Conservation (phyloP, 2,888 invertebrate genomes). For the Polydrusus cervinus region DNA sequence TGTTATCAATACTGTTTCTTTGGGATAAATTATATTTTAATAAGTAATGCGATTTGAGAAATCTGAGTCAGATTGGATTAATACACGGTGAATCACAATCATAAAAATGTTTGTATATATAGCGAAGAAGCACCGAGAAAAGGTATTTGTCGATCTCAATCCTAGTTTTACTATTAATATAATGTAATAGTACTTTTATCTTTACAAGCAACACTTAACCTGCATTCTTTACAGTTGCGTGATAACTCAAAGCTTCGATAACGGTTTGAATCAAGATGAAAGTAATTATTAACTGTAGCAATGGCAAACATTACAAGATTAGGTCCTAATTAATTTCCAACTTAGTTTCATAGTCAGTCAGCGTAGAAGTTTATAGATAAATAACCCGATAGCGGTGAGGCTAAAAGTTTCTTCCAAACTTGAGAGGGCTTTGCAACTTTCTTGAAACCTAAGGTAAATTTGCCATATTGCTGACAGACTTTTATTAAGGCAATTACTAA, state of each 20-base stretch:
- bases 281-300: not conserved
- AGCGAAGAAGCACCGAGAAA: too few species aligned
- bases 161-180: too few species aligned
- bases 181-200: too few species aligned
- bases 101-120: too few species aligned
- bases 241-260: not conserved
- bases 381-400: conserved; percentile 8
- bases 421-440: conserved; percentile 8
- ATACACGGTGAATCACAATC: too few species aligned
- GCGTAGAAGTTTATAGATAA: conserved; percentile 14
- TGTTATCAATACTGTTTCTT: too few species aligned
- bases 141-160: too few species aligned
- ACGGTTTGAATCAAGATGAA: not conserved
- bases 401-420: conserved; percentile 5
- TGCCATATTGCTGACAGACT: not conserved
- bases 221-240: not conserved
- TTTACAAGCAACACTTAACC: not conserved
- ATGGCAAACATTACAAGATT: conserved; percentile 1
- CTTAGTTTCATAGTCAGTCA: conserved; percentile 12
- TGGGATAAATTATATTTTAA: too few species aligned
- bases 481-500: not conserved
- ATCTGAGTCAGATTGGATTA: too few species aligned
- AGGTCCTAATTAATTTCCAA: conserved; percentile 12
- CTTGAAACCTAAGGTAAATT: not conserved
- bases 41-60: too few species aligned